Percentiles rank a stretch among this genome's conserved stretches.
phyloP scores from a whole-genome alignment of 1,140 invertebrate genomes.

The roundworm (Caenorhabditis elegans) region DNA sequence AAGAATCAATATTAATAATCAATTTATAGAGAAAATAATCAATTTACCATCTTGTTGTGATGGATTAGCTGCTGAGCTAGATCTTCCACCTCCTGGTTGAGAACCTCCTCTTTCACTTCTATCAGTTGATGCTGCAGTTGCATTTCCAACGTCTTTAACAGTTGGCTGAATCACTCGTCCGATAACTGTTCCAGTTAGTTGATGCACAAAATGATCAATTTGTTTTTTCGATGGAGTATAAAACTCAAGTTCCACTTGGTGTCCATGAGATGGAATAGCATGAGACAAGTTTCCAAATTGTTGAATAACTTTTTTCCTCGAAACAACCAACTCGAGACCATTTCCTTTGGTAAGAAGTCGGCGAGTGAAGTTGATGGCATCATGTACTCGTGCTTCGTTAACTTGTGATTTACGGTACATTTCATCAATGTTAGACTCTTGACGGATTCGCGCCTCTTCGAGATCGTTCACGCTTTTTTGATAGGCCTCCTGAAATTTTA shows the following conservation, averaged over 20 bases:
- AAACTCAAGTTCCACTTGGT: constrained; percentile 45
- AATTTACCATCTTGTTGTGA: constrained; percentile 2
- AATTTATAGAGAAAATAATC: background rate
- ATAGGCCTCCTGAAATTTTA: background rate
- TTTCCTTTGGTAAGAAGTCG: constrained; percentile 43
- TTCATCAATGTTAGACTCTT: constrained; percentile 41
- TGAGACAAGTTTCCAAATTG: constrained; percentile 46
- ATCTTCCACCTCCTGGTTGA: background rate
- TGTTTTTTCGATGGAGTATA: constrained; percentile 5
- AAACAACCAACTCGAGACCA: constrained; percentile 45
- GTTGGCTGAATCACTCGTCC: constrained; percentile 14
- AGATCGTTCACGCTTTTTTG: constrained; percentile 27
- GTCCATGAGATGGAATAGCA: constrained; percentile 43
- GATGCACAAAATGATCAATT: constrained; percentile 31
- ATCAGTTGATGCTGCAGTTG: background rate
- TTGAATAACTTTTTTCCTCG: constrained; percentile 45
- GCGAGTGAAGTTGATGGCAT: constrained; percentile 48
- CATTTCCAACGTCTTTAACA: background rate
- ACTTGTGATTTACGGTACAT: constrained; percentile 46
- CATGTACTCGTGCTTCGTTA: constrained; percentile 40
- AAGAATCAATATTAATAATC: background rate
- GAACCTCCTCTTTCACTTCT: background rate
- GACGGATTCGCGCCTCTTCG: constrained; percentile 29
- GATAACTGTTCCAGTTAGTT: constrained; percentile 34
- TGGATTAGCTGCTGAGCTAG: background rate